Evolutionary conservation across 2,888 invertebrate genomes (phyloP), one percentile per base, ranked within the genome.

Genomic region (Cancer borealis): DNA sequence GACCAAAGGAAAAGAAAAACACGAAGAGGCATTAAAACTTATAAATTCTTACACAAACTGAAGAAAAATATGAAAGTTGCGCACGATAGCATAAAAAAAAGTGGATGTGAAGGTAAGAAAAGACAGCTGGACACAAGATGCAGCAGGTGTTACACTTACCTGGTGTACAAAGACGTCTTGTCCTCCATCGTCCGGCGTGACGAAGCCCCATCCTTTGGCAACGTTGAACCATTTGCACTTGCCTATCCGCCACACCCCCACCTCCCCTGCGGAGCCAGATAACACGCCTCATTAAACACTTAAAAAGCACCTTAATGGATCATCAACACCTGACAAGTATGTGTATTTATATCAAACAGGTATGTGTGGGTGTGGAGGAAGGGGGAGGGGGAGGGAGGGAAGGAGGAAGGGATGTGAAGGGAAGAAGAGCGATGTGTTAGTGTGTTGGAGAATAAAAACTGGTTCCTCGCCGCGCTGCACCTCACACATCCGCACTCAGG

Each of bases 191-290:
- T 98, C 98, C 89, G 98, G 98, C 95, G 98, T 98, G 96, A 99
- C 98, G 97, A 99, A 99, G 95, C 99, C 99, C 98, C 98, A 99
- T 95, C 99, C 99, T 97, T 99, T 99, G 96, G 98, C 98, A 96
- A 99, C 98, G 97, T 99, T 99, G 97, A 99, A 99, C 99, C 99
- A 99, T 97, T 99, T 99, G 97, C 98, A 99, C 96, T 98, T 97
- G 95, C 98, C 98, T 96, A 97, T 97, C 96, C 98, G 97, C 96
- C 91, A 87, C 88, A 39, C 88, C 93, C 93, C 93, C 93, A 66
- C 91, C 91, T 87, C 91, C 93, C 93, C 93, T 93, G 93, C 1
- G 54, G 60, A 26, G 45, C 39, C 26, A 73, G 88, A 46, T 4
- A 93, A 45, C 14, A 46, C 30, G 14, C 30, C 30, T 39, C 90